Evolutionary conservation across 2,888 invertebrate genomes (phyloP), one percentile per base, ranked within the genome.

Genomic region (Chloroclysta siterata): DNA sequence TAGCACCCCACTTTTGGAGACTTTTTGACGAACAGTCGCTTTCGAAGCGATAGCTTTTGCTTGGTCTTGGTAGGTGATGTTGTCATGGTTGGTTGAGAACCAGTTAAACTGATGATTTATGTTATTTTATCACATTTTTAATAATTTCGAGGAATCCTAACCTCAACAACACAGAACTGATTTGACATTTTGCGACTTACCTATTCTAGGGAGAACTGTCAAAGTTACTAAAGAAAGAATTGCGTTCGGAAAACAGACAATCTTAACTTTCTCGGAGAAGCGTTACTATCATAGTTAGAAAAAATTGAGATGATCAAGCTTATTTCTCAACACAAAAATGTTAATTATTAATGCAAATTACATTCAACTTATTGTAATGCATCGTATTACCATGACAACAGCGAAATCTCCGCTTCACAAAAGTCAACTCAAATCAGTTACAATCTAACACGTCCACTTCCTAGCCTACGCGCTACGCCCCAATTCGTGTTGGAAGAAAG

Each of bases 1-100:
- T 88, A 89, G 80, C 93, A 93, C 64, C 93, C 93, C 73, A 93
- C 93, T 88, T 91, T 93, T 41, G 93, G 93, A 5, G 93, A 93
- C 74, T 93, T 93, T 77, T 93, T 93, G 59, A 93, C 93, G 72
- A 93, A 90, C 65, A 93, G 73, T 53, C 93, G 86, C 76, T 93
- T 93, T 42, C 93, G 87, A 72, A 93, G 78, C 65, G 93, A 93
- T 67, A 93, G 80, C 75, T 93, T 93, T 74, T 93, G 93, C 78
- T 93, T 93, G 72, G 86, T 72, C 80, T 88, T 90, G 61, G 87
- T 90, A 65, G 93, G 93, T 75, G 93, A 93, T 75, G 93, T 92
- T 80, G 89, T 89, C 92, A 93, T 93, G 72, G 81, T 90, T 83
- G 81, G 83, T 85, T 87, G 81, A 76, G 72, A 83, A 82, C 82